A percentile compares a stretch with the other conserved stretches of the same genome.
These are phyloP conservation scores for Portevinia maculata DNA, from an alignment of 2,888 invertebrate genomes.

Conservation along the genomic window DNA sequence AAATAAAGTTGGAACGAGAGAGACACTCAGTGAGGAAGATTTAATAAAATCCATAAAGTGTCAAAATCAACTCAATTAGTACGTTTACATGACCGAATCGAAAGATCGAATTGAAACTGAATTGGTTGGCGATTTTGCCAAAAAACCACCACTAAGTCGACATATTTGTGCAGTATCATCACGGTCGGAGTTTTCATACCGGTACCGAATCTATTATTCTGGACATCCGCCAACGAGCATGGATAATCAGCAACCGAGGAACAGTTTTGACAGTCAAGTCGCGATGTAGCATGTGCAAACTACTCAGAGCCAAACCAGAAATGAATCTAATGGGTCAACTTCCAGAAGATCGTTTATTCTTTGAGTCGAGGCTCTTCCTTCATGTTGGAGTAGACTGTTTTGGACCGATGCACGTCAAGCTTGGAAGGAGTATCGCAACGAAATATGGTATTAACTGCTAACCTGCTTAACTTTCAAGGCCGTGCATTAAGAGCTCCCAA, in stretches of 20 bases:
- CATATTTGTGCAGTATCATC: too few species aligned
- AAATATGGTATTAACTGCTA: conserved; percentile 29
- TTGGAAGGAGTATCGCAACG: background rate
- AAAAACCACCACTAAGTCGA: too few species aligned
- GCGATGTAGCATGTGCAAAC: conserved; percentile 12
- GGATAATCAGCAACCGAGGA: conserved; percentile 23
- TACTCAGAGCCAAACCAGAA: conserved; percentile 6
- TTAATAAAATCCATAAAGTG: too few species aligned
- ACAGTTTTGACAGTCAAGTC: conserved; percentile 2
- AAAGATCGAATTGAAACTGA: too few species aligned
- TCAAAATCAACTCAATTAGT: too few species aligned
- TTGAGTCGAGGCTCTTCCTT: conserved; percentile 10
- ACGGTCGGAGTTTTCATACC: background rate
- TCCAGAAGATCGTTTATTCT: conserved; percentile 16
- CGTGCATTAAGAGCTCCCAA: conserved; percentile 26
- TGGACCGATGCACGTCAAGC: conserved; percentile 1
- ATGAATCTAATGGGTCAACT: conserved; percentile 37
- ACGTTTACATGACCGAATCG: too few species aligned
- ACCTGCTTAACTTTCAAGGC: conserved; percentile 21
- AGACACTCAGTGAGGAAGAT: too few species aligned
- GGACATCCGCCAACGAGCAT: conserved; percentile 11
- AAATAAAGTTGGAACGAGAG: too few species aligned
- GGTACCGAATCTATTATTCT: background rate
- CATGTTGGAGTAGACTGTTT: conserved; percentile 12
- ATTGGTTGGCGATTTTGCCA: too few species aligned